Evolutionary conservation across 1,140 invertebrate species (phyloP), one percentile per base, ranked within the genome.

Genomic region (Achroia grisella): DNA sequence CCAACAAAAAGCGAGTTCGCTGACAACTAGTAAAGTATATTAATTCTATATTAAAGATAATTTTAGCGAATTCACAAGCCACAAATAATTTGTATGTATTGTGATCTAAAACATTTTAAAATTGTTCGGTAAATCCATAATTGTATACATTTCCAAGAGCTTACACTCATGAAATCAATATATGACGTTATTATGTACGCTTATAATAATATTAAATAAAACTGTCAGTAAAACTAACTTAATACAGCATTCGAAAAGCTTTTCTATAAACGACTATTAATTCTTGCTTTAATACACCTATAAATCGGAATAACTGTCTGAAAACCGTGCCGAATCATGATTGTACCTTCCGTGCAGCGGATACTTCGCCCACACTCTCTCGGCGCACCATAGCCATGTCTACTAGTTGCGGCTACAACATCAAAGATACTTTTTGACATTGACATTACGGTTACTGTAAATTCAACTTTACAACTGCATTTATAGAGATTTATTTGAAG

Each of bases 361-460:
- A 42, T 33, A 52, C 44, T 42, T 49, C 59, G 52, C 68, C 68
- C 56, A 71, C 69, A 58, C 57, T 52, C 41, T 39, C 52, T 62
- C 58, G 34, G 39, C 32, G 37, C 48, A 27, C 48, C 40, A 60
- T 55, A 60, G 63, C 63, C 65, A n/a, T 65, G 54, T 57, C 55
- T 60, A 56, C 56, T 62, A 40, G 34, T 42, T 46, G 48, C 47
- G 48, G 52, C 61, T 61, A 59, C 56, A 54, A 47, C 52, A 61
- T 55, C 12, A 52, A 62, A 61, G 34, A 44, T 47, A 40, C 46
- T 59, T 66, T 52, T 50, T 59, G 47, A 48, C 55, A 63, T 52
- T 54, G 48, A 44, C 15, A 44, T 39, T 23, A 28, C 31, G 10
- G 17, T 13, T 15, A 29, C 46, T 44, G 27, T 35, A 62, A 47